phyloP scores from a whole-genome alignment of 2,113 vertebrate genomes.

The Callospermophilus lateralis region DNA sequence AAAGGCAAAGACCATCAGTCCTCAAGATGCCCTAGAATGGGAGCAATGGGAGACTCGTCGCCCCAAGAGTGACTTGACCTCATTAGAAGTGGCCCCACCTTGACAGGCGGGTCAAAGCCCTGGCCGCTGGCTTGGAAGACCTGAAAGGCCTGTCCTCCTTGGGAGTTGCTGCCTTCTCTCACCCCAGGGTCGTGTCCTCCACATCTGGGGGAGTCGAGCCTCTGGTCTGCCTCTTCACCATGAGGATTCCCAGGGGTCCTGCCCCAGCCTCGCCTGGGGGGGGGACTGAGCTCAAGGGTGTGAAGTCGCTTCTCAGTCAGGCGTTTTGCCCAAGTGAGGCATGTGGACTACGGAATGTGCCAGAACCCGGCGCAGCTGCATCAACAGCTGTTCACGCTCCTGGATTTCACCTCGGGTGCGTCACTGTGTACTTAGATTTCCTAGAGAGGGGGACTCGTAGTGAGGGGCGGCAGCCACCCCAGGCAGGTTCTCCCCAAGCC shows the following conservation, averaged over 20 bases:
- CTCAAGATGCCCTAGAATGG: neutral
- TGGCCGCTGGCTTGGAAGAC: neutral
- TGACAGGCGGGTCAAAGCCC: fast-evolving
- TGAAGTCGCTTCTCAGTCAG: neutral
- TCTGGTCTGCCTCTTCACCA: neutral
- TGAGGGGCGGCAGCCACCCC: neutral
- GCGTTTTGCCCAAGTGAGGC: neutral
- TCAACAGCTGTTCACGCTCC: fast-evolving
- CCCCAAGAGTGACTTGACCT: neutral
- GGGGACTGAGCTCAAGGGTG: neutral
- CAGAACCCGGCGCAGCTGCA: neutral
- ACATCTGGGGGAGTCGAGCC: no score
- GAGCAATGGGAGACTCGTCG: fast-evolving
- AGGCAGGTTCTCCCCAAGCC: neutral
- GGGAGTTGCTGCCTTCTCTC: neutral
- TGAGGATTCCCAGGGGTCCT: no score
- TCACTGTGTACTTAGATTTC: neutral
- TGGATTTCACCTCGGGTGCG: neutral
- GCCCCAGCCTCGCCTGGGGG: neutral
- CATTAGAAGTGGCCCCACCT: neutral
- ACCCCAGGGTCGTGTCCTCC: fast-evolving
- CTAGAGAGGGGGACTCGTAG: neutral
- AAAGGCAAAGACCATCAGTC: neutral
- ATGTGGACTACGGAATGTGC: neutral
- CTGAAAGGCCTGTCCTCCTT: no score